Conservation (phyloP, 2,113 vertebrate species). For the Lasiurus cinereus region DNA sequence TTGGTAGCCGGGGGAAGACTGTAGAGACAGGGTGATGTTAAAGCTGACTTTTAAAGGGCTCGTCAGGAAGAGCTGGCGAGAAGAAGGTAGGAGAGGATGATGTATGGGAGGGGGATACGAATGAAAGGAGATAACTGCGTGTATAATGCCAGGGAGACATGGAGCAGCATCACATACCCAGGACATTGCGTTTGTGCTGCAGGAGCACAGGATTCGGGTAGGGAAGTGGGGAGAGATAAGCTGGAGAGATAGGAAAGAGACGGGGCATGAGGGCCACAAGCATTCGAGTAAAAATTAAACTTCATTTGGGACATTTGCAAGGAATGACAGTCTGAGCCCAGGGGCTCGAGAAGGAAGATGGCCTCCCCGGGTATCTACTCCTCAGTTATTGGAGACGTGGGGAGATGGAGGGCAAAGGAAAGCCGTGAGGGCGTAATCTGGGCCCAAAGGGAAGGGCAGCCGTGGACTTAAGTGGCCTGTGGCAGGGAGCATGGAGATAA, state of each 20-base stretch:
- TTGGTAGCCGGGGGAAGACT: neutral
- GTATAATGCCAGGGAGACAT: neutral
- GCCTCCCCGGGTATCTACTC: neutral
- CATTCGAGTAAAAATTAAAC: neutral
- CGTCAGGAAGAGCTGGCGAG: neutral
- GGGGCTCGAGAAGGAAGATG: neutral
- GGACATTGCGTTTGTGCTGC: neutral
- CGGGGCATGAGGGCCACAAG: neutral
- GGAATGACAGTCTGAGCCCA: neutral
- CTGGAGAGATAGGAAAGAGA: neutral
- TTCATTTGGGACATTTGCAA: neutral
- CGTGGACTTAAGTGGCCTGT: neutral
- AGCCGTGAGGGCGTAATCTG: neutral
- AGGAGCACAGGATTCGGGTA: neutral
- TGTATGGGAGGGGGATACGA: neutral
- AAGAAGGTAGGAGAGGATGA: neutral
- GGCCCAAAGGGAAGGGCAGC: neutral
- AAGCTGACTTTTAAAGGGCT: constrained; percentile 7
- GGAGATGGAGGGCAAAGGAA: neutral
- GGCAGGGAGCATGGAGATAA: neutral
- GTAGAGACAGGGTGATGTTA: neutral
- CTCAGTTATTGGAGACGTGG: neutral
- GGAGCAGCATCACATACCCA: neutral
- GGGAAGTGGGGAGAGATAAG: neutral
- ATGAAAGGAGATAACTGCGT: neutral